These are phyloP conservation scores for Hylyphantes graminicola DNA, from an alignment of 1,140 invertebrate species.

Conservation along the genomic window DNA sequence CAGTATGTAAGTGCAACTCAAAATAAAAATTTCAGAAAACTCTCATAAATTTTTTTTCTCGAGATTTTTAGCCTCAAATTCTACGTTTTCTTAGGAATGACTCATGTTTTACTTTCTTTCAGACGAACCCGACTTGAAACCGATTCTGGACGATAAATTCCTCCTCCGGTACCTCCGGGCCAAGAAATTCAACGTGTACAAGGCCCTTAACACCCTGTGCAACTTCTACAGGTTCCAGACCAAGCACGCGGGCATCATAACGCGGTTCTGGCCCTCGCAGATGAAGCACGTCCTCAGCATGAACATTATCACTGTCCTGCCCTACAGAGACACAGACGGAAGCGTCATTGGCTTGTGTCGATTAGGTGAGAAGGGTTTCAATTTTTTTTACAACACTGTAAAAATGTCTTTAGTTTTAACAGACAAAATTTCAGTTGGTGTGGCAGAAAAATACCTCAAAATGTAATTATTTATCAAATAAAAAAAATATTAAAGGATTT, in stretches of 20 bases:
- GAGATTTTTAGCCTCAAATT: too few relatives aligned
- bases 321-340: constrained; percentile 28
- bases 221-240: constrained; percentile 40
- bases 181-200: constrained; percentile 39
- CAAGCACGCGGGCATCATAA: constrained; percentile 27
- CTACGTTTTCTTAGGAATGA: too few relatives aligned
- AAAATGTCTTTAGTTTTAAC: not conserved
- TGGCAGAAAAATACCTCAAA: too few relatives aligned
- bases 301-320: constrained; percentile 14
- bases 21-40: too few relatives aligned
- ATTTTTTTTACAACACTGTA: not conserved
- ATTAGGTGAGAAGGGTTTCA: constrained; percentile 42
- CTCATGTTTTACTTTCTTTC: not conserved
- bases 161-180: constrained; percentile 43
- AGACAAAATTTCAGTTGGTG: not conserved
- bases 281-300: constrained; percentile 46
- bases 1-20: too few relatives aligned
- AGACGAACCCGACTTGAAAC: constrained; percentile 11
- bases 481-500: too few relatives aligned
- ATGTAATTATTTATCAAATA: too few relatives aligned
- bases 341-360: constrained; percentile 1
- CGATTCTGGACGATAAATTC: constrained; percentile 32
- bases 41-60: too few relatives aligned
- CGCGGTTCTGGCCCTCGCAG: constrained; percentile 17
- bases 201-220: constrained; percentile 18